Conservation (phyloP, 2,797 vertebrate genomes). For the Microctenopoma lineatum region DNA sequence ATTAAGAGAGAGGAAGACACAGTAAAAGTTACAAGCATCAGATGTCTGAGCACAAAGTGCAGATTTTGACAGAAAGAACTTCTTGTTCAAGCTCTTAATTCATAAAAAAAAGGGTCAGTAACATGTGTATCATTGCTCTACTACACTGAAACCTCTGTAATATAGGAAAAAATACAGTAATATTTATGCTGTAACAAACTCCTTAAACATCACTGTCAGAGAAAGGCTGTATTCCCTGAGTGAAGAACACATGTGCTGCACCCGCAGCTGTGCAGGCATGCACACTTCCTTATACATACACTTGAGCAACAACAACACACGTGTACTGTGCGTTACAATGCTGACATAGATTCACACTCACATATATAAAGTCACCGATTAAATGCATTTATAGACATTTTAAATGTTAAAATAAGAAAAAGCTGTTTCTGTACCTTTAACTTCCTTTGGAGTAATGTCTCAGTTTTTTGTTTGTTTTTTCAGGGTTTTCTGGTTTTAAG, state of each 20-base stretch:
- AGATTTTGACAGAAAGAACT: background rate
- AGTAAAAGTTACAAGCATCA: background rate
- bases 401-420: conserved; percentile 29
- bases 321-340: conserved; percentile 30
- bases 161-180: background rate
- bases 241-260: conserved; percentile 22
- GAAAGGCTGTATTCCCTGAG: background rate
- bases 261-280: conserved; percentile 7
- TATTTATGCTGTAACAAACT: background rate
- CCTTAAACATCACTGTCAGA: background rate
- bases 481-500: conserved; percentile 45
- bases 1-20: background rate
- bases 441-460: conserved; percentile 44
- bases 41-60: background rate
- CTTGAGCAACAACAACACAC: conserved; percentile 31
- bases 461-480: conserved; percentile 1
- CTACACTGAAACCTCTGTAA: background rate
- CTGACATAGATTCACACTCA: conserved; percentile 18
- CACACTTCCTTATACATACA: conserved; percentile 39
- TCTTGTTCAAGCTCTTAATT: background rate
- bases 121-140: background rate
- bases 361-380: conserved; percentile 25
- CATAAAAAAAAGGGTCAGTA: background rate
- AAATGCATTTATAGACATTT: conserved; percentile 10
- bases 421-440: conserved; percentile 67